Percentiles rank a stretch among this genome's conserved stretches.
phyloP scores from a whole-genome alignment of 2,888 invertebrate species.

The Hololepta plana region DNA sequence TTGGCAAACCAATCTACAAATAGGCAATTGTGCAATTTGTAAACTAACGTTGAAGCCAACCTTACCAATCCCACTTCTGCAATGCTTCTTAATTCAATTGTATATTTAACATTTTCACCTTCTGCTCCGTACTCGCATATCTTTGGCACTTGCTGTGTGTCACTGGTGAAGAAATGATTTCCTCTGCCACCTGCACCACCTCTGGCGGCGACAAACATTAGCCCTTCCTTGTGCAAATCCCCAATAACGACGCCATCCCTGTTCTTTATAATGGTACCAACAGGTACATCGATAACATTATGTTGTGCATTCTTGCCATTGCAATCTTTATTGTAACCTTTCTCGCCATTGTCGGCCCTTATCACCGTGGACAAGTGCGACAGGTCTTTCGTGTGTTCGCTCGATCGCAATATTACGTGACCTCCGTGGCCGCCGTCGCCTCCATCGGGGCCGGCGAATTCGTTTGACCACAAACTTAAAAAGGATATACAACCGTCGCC shows the following conservation, averaged over 20 bases:
- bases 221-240: conserved; percentile 44
- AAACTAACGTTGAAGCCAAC: too few relatives aligned
- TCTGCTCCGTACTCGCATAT: conserved; percentile 73
- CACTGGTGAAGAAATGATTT: conserved; percentile 76
- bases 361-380: conserved; percentile 41
- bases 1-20: conserved; percentile 73
- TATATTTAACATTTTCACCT: conserved; percentile 60
- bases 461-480: conserved; percentile 62
- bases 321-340: conserved; percentile 58
- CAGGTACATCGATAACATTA: conserved; percentile 53
- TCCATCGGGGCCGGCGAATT: conserved; percentile 85
- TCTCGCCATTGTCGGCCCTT: conserved; percentile 49
- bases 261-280: conserved; percentile 59
- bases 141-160: conserved; percentile 59
- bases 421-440: conserved; percentile 95
- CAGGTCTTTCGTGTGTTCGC: conserved; percentile 48
- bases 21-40: too few relatives aligned
- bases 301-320: conserved; percentile 74
- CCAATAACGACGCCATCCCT: conserved; percentile 38
- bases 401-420: conserved; percentile 74
- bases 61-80: conserved; percentile 81
- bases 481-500: conserved; percentile 89
- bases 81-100: conserved; percentile 76
- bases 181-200: conserved; percentile 95
- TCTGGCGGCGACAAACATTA: conserved; percentile 81